These are phyloP conservation scores for Gerosis bhagava DNA, from an alignment of 2,888 invertebrate genomes.

Conservation along the genomic window DNA sequence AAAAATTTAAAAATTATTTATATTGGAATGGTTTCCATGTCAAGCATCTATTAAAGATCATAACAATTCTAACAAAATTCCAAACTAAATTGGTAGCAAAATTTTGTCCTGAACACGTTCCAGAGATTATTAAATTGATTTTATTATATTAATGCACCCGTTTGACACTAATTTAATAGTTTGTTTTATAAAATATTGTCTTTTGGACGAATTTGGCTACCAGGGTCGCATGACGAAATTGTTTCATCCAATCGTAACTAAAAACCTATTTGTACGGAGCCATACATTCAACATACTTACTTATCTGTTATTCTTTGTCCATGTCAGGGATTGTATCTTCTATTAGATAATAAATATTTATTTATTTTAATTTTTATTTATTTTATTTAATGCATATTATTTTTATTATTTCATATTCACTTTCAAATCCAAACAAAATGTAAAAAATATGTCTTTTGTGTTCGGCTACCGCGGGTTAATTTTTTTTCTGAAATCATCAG, in stretches of 20 bases:
- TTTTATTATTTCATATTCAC: too few relatives aligned
- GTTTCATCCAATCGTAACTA: conserved; percentile 30
- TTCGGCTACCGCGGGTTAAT: too few relatives aligned
- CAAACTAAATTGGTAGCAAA: conserved; percentile 66
- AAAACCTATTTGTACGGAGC: not conserved
- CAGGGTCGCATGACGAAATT: conserved; percentile 53
- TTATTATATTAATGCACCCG: conserved; percentile 26
- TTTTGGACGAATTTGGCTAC: conserved; percentile 78
- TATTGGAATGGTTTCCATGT: conserved; percentile 13
- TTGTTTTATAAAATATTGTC: conserved; percentile 53
- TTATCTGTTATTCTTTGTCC: too few relatives aligned
- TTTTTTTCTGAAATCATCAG: too few relatives aligned
- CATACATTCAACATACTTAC: conserved; percentile 10
- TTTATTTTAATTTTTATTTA: too few relatives aligned
- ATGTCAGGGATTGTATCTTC: too few relatives aligned
- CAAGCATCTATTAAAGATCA: conserved; percentile 2
- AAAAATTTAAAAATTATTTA: too few relatives aligned
- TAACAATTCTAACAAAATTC: conserved; percentile 22
- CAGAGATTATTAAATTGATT: conserved; percentile 1
- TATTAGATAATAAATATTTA: too few relatives aligned
- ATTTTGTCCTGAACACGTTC: conserved; percentile 46
- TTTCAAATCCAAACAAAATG: too few relatives aligned
- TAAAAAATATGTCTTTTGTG: too few relatives aligned
- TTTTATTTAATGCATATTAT: too few relatives aligned
- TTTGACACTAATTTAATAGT: conserved; percentile 32